phyloP scores from a whole-genome alignment of 1,140 invertebrate genomes.

The Euglossa dilemma region DNA sequence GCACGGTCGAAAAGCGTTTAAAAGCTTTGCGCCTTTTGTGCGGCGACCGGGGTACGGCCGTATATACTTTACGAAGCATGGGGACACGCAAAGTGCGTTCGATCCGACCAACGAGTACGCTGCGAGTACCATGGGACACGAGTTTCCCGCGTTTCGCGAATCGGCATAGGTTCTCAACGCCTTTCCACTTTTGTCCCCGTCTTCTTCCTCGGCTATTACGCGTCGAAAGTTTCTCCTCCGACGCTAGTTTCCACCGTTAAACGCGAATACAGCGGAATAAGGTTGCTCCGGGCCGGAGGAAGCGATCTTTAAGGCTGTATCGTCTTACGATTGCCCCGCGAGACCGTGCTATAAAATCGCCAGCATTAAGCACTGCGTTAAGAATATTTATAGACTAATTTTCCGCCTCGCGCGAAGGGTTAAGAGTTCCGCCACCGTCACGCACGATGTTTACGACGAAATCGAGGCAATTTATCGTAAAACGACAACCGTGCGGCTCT shows the following conservation, averaged over 20 bases:
- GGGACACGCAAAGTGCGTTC: background rate
- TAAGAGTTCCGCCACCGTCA: background rate
- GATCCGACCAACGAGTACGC: background rate
- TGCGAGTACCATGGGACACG: too few species aligned
- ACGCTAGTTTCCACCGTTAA: background rate
- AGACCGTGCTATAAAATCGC: background rate
- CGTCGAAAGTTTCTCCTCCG: background rate
- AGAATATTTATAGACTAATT: slow-evolving; percentile 31
- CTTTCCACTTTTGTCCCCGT: background rate
- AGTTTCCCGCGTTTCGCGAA: background rate
- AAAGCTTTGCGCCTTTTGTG: slow-evolving; percentile 17
- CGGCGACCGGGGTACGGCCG: background rate
- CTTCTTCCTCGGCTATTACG: too few species aligned
- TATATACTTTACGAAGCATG: background rate
- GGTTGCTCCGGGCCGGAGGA: too few species aligned
- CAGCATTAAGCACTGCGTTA: background rate
- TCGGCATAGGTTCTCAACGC: background rate
- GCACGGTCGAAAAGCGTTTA: slow-evolving; percentile 1
- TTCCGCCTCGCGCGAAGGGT: background rate
- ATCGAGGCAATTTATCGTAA: slow-evolving; percentile 47
- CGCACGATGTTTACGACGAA: slow-evolving; percentile 22
- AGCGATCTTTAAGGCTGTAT: rapidly evolving
- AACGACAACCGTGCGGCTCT: background rate
- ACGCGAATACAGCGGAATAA: too few species aligned
- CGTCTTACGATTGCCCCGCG: background rate